phyloP scores from a whole-genome alignment of 2,797 vertebrate species.

The Amniataba percoides region DNA sequence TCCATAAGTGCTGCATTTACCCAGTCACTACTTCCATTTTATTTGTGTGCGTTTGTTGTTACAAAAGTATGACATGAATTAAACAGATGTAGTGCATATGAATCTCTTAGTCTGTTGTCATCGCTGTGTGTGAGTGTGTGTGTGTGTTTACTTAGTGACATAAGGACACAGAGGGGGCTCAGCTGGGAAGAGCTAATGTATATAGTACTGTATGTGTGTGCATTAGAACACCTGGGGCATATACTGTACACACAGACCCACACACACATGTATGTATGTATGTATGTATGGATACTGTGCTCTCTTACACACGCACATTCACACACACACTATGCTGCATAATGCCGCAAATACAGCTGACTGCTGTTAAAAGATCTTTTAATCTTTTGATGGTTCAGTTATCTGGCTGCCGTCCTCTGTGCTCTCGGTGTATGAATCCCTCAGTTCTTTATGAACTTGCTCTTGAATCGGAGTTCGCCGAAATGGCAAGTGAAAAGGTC shows the following conservation, averaged over 20 bases:
- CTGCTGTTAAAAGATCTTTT: slow-evolving; percentile 44
- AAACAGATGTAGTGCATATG: slow-evolving; percentile 45
- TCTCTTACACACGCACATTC: slow-evolving; percentile 16
- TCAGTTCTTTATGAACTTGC: slow-evolving; percentile 57
- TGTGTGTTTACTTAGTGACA: slow-evolving; percentile 57
- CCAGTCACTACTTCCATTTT: slow-evolving; percentile 33
- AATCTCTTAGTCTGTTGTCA: slow-evolving; percentile 24
- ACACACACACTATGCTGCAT: slow-evolving; percentile 22
- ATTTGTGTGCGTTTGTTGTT: slow-evolving; percentile 51
- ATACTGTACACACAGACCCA: slow-evolving; percentile 48
- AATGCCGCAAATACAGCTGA: slow-evolving; percentile 29
- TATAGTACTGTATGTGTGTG: slow-evolving; percentile 51
- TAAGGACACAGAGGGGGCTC: slow-evolving; percentile 64
- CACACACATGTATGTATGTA: slow-evolving; percentile 10
- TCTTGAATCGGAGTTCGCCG: slow-evolving; percentile 35
- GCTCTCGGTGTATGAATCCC: slow-evolving; percentile 32
- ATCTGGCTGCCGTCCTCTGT: slow-evolving; percentile 47
- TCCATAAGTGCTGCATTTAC: slow-evolving; percentile 38
- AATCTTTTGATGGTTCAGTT: slow-evolving; percentile 56
- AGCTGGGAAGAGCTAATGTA: slow-evolving; percentile 71
- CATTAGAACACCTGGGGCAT: slow-evolving; percentile 73
- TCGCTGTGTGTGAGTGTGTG: slow-evolving; percentile 14
- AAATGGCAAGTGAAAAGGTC: slow-evolving; percentile 72
- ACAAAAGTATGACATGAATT: slow-evolving; percentile 36
- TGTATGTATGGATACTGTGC: not conserved